Base-by-base conservation (phyloP, 2,797 vertebrate species). In the Falco naumanni region DNA sequence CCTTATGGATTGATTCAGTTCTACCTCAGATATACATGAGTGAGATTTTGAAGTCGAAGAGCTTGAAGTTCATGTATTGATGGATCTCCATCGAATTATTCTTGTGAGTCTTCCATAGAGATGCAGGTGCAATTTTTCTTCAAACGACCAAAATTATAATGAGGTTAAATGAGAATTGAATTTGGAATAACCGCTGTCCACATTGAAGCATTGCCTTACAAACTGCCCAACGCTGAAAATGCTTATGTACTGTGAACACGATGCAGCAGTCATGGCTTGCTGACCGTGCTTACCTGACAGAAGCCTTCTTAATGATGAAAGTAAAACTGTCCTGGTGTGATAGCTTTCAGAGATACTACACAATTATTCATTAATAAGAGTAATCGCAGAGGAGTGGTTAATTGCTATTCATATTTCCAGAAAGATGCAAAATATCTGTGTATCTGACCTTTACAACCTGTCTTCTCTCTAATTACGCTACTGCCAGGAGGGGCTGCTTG, bases 361-460 rank as follows among this genome's bases (percentile, higher is more conserved):
- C 63, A 43, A 34, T 86, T 95, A 48, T 80, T 95, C 60, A 57
- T 84, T 93, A 96, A 88, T 82, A 66, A 88, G 63, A 89, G 78
- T 87, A 89, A 95, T 65, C 77, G 34, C 71, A 59, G 13, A 13
- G 34, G 41, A 86, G n/a, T 70, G 79, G 60, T 65, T 90, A 95
- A 90, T 89, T 66, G 43, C 81, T 45, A 41, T 76, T 94, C 90
- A 69, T 92, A 63, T 45, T 89, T 82, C 61, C 85, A 71, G 77
- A 93, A 87, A 83, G 79, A 68, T 93, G 80, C 61, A 47, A 78
- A 89, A 54, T 93, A 66, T 86, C 47, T 84, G 22, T 45, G 45
- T 66, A 13, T 37, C 37, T 97, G 88, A 90, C 83, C 95, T 97
- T 96, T 93, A 34, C 47, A 68, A 71, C 41, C 50, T 90, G 20